Percentiles rank a stretch among this genome's conserved stretches.
These are phyloP conservation scores for Emydoidea blandingii DNA, from an alignment of 2,797 vertebrate species.

Conservation along the genomic window DNA sequence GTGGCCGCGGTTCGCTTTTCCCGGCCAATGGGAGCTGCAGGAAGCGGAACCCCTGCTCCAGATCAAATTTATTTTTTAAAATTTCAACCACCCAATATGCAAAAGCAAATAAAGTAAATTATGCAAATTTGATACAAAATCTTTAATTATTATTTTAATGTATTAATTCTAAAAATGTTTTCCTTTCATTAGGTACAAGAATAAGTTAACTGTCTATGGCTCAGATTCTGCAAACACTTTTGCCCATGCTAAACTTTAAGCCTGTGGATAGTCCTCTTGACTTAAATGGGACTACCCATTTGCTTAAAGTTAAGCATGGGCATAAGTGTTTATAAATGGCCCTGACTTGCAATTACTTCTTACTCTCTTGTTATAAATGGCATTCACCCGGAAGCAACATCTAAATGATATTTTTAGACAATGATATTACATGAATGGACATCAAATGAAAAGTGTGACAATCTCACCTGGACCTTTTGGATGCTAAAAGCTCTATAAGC, in stretches of 20 bases:
- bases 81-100: background rate
- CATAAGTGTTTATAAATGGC: background rate
- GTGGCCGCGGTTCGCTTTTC: no score
- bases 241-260: background rate
- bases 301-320: background rate
- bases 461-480: background rate
- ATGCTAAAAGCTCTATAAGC: background rate
- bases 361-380: background rate
- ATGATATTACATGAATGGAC: background rate
- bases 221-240: background rate
- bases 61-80: background rate
- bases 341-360: background rate
- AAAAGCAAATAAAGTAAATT: background rate
- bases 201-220: background rate
- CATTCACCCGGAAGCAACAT: background rate
- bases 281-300: constrained; percentile 1
- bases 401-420: background rate
- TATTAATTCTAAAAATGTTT: background rate
- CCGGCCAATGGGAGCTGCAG: no score
- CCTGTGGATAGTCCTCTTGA: background rate
- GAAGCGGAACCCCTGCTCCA: background rate
- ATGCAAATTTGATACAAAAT: background rate
- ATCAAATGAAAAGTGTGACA: background rate
- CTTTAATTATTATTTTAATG: background rate
- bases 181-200: background rate